Base-by-base conservation (phyloP, 1,140 invertebrate genomes). In the Pseudoatta argentina region DNA sequence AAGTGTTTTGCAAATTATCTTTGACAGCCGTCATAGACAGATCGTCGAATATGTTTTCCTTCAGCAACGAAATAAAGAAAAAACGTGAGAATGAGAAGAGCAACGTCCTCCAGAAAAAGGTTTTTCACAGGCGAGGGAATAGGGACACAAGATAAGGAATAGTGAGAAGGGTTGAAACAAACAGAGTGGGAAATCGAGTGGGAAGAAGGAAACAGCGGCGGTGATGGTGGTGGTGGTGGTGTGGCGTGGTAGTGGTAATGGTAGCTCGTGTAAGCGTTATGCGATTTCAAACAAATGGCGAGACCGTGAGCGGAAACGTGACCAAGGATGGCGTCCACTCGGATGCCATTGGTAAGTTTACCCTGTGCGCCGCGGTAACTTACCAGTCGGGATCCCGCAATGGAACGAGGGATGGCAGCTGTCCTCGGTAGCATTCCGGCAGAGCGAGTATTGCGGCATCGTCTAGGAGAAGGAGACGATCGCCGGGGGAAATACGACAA, bases 251-350 rank as follows among this genome's bases (percentile, higher is more conserved):
- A 88, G 89, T 82, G 91, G 86, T 61, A 66, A 27, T 39, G 63
- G 64, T 75, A 63, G 89, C 67, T 72, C 66, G 51, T 87, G 69
- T 91, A 92, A 93, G 89, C 92, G 91, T 91, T 92, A 92, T 94
- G 92, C 94, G 93, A 95, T 95, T 94, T 95, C 90, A 94, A 93
- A 94, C 92, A 93, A 93, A 94, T 93, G 92, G 92, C 89, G 85
- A 91, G 89, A 75, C 87, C 89, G 93, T 91, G 92, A 90, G 88
- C 88, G 88, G 90, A 91, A 92, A 91, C 86, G 88, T 85, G 89
- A 90, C 78, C 76, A 71, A 79, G 59, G 55, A 57, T 71, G 66
- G 10, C 88, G 88, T 89, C 76, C 88, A 89, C 87, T 86, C 69
- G 87, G 75, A 75, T 89, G 83, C 87, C 82, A 87, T 89, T 88